Conservation (phyloP, 2,888 invertebrate genomes). For the Megaustenia siamemsis region DNA sequence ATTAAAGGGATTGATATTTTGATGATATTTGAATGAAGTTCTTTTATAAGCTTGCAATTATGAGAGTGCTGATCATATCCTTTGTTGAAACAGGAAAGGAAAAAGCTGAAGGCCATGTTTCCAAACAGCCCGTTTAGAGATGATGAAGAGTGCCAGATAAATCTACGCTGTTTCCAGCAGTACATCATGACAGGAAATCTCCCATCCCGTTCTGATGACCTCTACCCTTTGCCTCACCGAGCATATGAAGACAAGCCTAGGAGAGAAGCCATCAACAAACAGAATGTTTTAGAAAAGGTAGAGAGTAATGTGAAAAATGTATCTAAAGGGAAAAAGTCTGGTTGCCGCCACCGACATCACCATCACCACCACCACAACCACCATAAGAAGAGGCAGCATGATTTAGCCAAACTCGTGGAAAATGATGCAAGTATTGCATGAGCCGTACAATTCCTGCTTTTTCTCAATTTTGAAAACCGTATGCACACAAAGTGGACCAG, state of each 20-base stretch:
- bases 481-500: conserved; percentile 11
- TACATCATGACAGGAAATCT: conserved; percentile 68
- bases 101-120: conserved; percentile 90
- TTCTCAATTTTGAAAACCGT: neutral
- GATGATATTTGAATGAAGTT: too few relatives aligned
- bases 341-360: conserved; percentile 48
- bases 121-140: conserved; percentile 88
- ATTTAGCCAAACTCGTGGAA: conserved; percentile 17
- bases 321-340: conserved; percentile 30
- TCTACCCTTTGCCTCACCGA: conserved; percentile 72
- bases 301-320: conserved; percentile 9
- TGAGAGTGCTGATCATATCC: too few relatives aligned
- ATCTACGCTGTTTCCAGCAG: conserved; percentile 89
- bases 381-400: conserved; percentile 45
- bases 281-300: conserved; percentile 25
- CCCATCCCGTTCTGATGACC: conserved; percentile 56
- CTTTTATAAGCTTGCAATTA: too few relatives aligned
- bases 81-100: conserved; percentile 87
- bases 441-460: conserved; percentile 16
- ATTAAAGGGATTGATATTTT: too few relatives aligned
- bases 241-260: conserved; percentile 63
- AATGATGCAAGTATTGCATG: conserved; percentile 40
- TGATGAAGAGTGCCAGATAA: conserved; percentile 87
- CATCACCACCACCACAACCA: conserved; percentile 52
- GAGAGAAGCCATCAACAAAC: conserved; percentile 19